Conservation (phyloP, 2,113 vertebrate genomes). For the Nyctereutes procyonoides region DNA sequence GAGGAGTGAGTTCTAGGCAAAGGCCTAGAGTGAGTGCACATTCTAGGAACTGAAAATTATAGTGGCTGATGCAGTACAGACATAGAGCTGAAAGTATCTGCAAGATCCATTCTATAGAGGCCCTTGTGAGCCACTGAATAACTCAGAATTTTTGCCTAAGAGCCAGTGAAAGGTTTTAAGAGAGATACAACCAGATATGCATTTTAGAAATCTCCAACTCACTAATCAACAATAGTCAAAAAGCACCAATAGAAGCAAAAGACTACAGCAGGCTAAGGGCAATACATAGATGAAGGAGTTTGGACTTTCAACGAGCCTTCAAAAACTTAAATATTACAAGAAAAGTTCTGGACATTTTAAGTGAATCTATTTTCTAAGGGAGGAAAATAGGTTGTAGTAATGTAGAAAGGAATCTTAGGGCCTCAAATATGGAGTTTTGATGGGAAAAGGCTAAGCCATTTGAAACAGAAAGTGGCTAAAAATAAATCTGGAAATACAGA, state of each 20-base stretch:
- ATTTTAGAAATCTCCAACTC: neutral
- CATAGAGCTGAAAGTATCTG: neutral
- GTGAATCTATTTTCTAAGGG: neutral
- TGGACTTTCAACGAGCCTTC: neutral
- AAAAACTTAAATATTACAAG: neutral
- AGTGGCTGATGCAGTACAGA: neutral
- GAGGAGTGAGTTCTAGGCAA: neutral
- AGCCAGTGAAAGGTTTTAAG: neutral
- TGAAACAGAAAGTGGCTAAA: neutral
- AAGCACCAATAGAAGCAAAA: neutral
- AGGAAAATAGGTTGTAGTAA: neutral
- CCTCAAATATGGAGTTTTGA: neutral
- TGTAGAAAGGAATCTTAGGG: neutral
- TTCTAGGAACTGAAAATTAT: neutral
- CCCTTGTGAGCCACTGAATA: neutral
- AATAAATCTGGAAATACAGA: conserved; percentile 10
- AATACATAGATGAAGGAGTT: neutral
- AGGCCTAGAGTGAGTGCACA: neutral
- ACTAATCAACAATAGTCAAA: neutral
- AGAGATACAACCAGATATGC: neutral
- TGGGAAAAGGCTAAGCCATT: neutral
- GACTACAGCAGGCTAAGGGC: neutral
- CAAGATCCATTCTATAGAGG: neutral
- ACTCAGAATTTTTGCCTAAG: neutral
- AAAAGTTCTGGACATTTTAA: neutral